phyloP scores from a whole-genome alignment of 2,113 vertebrate species.

The Cyanoderma ruficeps region DNA sequence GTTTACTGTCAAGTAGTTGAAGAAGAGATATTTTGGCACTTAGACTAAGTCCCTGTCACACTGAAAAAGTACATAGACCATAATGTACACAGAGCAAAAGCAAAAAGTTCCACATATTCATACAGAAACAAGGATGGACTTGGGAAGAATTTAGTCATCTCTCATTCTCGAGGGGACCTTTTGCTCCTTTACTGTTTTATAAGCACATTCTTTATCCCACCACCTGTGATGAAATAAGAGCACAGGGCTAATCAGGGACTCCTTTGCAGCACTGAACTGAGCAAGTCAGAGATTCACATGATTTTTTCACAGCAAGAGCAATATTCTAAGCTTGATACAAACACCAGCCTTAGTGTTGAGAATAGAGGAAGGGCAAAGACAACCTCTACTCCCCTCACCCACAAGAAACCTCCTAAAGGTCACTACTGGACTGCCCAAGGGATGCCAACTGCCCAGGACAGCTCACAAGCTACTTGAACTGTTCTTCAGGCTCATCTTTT shows the following conservation, averaged over 20 bases:
- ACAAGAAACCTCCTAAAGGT: not conserved
- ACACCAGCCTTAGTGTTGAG: not conserved
- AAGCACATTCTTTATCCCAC: not conserved
- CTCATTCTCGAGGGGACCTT: not conserved
- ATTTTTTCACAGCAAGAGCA: not conserved
- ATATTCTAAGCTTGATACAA: not conserved
- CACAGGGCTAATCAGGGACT: not conserved
- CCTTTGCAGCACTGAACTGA: not conserved
- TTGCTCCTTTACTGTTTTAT: not conserved
- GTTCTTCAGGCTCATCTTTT: not conserved
- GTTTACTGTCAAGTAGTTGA: not conserved
- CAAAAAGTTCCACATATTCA: not conserved
- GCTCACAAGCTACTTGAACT: not conserved
- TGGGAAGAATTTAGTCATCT: not conserved
- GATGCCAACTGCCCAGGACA: too few species aligned
- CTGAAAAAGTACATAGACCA: not conserved
- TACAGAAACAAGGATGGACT: not conserved
- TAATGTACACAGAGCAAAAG: not conserved
- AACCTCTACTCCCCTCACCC: not conserved
- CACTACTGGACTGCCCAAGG: not conserved
- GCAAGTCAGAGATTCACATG: not conserved
- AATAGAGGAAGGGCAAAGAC: not conserved
- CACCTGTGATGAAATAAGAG: not conserved
- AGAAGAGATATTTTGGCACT: not conserved
- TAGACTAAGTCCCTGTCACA: not conserved